Percentiles rank a stretch among this genome's conserved stretches.
phyloP scores from a whole-genome alignment of 2,113 vertebrate genomes.

The Vidua chalybeata region DNA sequence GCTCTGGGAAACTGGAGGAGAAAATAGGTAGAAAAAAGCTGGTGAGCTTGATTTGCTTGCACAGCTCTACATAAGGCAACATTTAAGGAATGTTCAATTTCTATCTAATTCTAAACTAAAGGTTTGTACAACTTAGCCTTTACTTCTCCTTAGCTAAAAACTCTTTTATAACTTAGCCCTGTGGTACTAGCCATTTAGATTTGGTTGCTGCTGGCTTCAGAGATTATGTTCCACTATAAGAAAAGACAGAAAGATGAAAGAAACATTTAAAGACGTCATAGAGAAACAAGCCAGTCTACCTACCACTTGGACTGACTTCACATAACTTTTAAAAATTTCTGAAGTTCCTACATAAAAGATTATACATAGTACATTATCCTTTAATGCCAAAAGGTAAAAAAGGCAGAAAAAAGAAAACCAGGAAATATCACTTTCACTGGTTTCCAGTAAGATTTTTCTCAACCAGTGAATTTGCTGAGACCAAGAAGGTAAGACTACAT shows the following conservation, averaged over 20 bases:
- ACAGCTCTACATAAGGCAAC: background rate
- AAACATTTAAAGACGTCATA: slow-evolving; percentile 37
- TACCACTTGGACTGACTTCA: slow-evolving; percentile 22
- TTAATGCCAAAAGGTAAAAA: slow-evolving; percentile 2
- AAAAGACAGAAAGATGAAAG: slow-evolving; percentile 42
- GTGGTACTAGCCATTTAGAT: slow-evolving; percentile 30
- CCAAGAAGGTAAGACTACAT: background rate
- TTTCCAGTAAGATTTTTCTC: background rate
- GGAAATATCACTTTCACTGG: background rate
- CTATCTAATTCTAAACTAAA: background rate
- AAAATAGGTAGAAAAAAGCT: background rate
- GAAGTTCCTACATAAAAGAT: slow-evolving; percentile 8
- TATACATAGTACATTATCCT: background rate
- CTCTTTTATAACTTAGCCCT: slow-evolving; percentile 34
- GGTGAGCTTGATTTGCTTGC: background rate
- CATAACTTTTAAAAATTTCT: slow-evolving; percentile 38
- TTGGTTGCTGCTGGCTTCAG: slow-evolving; percentile 31
- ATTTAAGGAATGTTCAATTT: background rate
- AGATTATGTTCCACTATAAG: slow-evolving; percentile 13
- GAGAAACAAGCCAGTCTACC: slow-evolving; percentile 40
- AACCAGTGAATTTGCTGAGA: background rate
- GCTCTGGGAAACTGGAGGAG: background rate
- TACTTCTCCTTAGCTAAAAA: background rate
- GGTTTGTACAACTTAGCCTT: slow-evolving; percentile 37
- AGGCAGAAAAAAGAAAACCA: background rate